Evolutionary conservation across 2,888 invertebrate genomes (phyloP).

Genomic region (Conchocele bisecta): DNA sequence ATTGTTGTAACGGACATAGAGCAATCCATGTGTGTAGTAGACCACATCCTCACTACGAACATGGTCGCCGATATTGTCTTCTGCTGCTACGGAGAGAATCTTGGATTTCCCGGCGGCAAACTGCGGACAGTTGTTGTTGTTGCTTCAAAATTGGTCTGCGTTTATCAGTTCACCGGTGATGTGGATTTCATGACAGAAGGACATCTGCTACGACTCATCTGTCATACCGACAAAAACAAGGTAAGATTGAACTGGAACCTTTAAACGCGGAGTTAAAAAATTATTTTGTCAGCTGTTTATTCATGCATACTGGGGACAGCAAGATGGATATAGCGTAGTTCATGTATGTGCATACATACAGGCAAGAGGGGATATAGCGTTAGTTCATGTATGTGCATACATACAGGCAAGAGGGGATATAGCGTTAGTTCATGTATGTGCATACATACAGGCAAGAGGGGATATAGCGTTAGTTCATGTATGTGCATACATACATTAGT

Average conservation of each 20-base stretch:
- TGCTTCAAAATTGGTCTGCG: constrained; percentile 16
- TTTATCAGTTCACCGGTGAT: constrained; percentile 28
- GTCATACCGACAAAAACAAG: constrained; percentile 26
- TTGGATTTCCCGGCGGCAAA: constrained; percentile 16
- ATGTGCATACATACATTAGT: no score
- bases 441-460: no score
- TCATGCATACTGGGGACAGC: no score
- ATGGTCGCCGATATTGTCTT: constrained; percentile 16
- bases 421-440: no score
- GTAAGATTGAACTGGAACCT: constrained; percentile 6
- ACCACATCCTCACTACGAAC: not conserved
- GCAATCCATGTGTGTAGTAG: not conserved
- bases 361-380: no score
- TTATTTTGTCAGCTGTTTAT: not conserved
- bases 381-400: no score
- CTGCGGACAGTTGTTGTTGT: constrained; percentile 20
- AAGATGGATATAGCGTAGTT: no score
- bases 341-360: no score
- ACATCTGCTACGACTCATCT: constrained; percentile 22
- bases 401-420: no score
- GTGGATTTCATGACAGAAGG: constrained; percentile 32
- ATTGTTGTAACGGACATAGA: no score
- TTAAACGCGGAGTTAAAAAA: not conserved
- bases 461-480: no score
- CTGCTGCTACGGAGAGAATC: constrained; percentile 37